phyloP scores from a whole-genome alignment of 1,140 invertebrate genomes.

The Aphaenogaster floridana region DNA sequence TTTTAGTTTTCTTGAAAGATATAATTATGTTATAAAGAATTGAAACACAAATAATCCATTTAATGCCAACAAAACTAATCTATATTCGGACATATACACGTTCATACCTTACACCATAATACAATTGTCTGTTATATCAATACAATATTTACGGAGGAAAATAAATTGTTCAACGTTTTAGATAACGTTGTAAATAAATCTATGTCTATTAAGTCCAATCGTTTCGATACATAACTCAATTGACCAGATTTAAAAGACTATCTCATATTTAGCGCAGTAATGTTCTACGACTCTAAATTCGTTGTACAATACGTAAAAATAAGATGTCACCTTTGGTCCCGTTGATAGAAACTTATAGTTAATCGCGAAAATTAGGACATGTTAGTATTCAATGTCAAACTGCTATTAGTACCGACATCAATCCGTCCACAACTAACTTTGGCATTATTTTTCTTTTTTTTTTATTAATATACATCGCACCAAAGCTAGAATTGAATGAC shows the following conservation, averaged over 20 bases:
- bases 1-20: neutral
- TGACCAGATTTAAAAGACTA: slow-evolving; percentile 76
- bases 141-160: slow-evolving; percentile 9
- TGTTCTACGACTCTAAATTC: slow-evolving; percentile 73
- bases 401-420: slow-evolving; percentile 70
- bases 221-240: slow-evolving; percentile 63
- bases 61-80: slow-evolving; percentile 31
- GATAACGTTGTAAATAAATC: slow-evolving; percentile 34
- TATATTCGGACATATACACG: neutral
- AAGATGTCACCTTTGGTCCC: slow-evolving; percentile 85
- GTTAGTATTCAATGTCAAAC: slow-evolving; percentile 72
- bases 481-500: slow-evolving; percentile 68
- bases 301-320: slow-evolving; percentile 79
- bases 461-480: slow-evolving; percentile 63
- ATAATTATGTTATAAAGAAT: slow-evolving; percentile 9
- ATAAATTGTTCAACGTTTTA: slow-evolving; percentile 14
- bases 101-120: neutral
- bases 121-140: slow-evolving; percentile 13
- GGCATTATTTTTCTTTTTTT: slow-evolving; percentile 37
- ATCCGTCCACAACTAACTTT: slow-evolving; percentile 71
- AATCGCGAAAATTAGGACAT: slow-evolving; percentile 77
- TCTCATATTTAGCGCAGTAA: slow-evolving; percentile 53
- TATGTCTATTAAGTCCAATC: slow-evolving; percentile 10
- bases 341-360: slow-evolving; percentile 84
- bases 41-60: neutral